Evolutionary conservation across 2,888 invertebrate species (phyloP), one percentile per base, ranked within the genome.

Genomic region (Torymus texanus): DNA sequence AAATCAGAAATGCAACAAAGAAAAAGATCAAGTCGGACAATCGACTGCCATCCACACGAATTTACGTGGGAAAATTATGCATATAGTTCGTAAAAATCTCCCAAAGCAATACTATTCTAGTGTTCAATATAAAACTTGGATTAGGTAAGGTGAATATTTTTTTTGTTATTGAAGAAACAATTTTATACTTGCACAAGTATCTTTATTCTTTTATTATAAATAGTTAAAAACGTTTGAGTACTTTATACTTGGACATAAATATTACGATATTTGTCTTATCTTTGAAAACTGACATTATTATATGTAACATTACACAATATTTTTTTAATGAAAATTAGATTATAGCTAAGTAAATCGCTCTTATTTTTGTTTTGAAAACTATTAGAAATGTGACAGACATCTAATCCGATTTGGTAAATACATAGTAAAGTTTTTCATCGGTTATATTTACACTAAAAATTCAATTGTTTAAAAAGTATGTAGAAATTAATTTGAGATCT

Each of bases 211-310:
- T 88, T 88, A 87, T 87, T 88, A 88, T 87, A 88, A 88, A 88
- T 88, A 88, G 88, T 88, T 85, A 88, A 88, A 88, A 88, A 88
- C 87, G 84, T 86, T 85, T 82, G 83, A 85, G 82, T 85, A 83
- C 80, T 83, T 83, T 80, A 81, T 78, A 81, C 24, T 84, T 83
- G 79, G 84, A 83, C 85, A 86, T 85, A 85, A 83, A 87, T 84
- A 86, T 75, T 82, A 84, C 80, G 80, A 72, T 84, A 82, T 78
- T 85, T 82, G 75, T 82, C 83, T 81, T 86, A 82, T 83, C 71
- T 84, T 74, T 82, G 73, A 83, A 83, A 85, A 82, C 82, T 81
- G 83, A 83, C 82, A 84, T 59, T 77, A 75, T 82, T 84, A 81
- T 84, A 82, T 74, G 82, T 66, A 82, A 80, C 81, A 78, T 84